A percentile compares a stretch with the other conserved stretches of the same genome.
These are phyloP conservation scores for Sinocyclocheilus anophthalmus DNA, from an alignment of 2,113 vertebrate species.

Conservation along the genomic window DNA sequence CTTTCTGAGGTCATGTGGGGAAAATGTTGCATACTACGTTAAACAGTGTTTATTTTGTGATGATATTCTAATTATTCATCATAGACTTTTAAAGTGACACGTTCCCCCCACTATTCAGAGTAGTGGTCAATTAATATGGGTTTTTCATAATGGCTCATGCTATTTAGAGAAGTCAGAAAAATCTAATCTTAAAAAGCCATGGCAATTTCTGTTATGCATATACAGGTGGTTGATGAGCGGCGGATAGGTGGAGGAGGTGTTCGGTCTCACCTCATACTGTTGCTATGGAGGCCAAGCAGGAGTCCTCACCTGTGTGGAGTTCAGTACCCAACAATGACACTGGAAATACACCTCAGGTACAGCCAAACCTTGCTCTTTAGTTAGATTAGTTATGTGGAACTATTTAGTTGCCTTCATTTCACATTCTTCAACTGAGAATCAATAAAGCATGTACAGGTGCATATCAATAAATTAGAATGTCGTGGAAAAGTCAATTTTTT, in stretches of 20 bases:
- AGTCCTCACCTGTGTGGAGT: conserved; percentile 74
- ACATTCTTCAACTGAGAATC: neutral
- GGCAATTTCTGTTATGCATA: neutral
- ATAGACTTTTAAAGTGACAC: neutral
- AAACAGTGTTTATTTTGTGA: neutral
- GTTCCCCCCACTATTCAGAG: neutral
- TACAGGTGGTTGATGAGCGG: conserved; percentile 49
- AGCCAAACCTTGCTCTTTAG: neutral
- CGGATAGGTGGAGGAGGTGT: conserved; percentile 48
- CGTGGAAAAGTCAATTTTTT: no score
- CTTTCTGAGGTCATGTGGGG: neutral
- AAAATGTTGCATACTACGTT: no score
- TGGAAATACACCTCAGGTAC: conserved; percentile 72
- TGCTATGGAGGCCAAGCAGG: conserved; percentile 78
- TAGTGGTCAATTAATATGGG: neutral
- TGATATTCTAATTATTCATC: neutral
- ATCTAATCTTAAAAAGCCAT: neutral
- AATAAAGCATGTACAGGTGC: neutral
- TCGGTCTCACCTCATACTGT: conserved; percentile 41
- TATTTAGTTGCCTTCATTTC: neutral
- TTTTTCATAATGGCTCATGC: neutral
- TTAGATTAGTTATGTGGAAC: neutral
- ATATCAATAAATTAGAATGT: no score
- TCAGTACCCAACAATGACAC: conserved; percentile 68
- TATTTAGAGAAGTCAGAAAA: neutral